These are phyloP conservation scores for Lordiphosa stackelbergi DNA, from an alignment of 1,140 invertebrate genomes.

Conservation along the genomic window DNA sequence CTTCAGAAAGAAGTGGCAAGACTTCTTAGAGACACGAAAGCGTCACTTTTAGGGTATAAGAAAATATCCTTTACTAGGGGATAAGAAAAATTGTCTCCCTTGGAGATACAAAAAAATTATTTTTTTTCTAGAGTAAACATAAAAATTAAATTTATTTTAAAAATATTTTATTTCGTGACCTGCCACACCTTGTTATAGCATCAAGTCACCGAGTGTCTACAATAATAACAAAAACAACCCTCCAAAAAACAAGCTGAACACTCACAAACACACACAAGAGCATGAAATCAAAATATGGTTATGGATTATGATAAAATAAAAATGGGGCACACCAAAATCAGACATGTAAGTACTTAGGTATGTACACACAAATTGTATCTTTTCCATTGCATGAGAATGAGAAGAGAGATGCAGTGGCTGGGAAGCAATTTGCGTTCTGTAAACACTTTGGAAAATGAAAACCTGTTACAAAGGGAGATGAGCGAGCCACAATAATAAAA, in stretches of 20 bases:
- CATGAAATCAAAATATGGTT: constrained; percentile 69
- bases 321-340: constrained; percentile 51
- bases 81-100: too few relatives aligned
- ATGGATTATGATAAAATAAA: constrained; percentile 70
- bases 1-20: too few relatives aligned
- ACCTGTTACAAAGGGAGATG: constrained; percentile 41
- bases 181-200: not conserved
- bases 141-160: too few relatives aligned
- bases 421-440: constrained; percentile 37
- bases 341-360: constrained; percentile 18
- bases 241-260: constrained; percentile 54
- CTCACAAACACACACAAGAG: constrained; percentile 45
- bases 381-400: not conserved
- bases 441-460: constrained; percentile 12
- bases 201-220: constrained; percentile 14
- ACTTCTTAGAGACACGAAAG: too few relatives aligned
- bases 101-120: too few relatives aligned
- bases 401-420: constrained; percentile 2
- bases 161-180: too few relatives aligned
- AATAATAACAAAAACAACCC: constrained; percentile 48
- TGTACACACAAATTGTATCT: constrained; percentile 21
- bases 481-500: not conserved
- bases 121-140: too few relatives aligned
- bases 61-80: too few relatives aligned
- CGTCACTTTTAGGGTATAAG: too few relatives aligned